phyloP scores from a whole-genome alignment of 1,140 invertebrate species.

The Danaus melanippus region DNA sequence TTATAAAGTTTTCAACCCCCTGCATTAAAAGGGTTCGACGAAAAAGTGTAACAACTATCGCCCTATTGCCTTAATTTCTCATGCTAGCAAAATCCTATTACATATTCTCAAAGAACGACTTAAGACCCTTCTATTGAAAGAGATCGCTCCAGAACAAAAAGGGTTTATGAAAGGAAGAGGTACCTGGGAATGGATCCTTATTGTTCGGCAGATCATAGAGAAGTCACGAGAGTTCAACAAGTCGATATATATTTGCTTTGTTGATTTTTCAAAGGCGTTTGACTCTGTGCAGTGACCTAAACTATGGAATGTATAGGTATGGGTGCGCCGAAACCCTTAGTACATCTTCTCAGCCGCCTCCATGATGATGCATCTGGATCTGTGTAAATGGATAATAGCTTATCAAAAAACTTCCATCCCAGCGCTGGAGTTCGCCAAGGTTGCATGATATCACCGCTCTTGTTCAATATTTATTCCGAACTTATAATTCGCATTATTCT shows the following conservation, averaged over 20 bases:
- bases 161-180: conserved; percentile 9
- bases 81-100: conserved; percentile 9
- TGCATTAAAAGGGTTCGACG: too few relatives aligned
- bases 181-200: conserved; percentile 3
- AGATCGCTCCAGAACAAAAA: conserved; percentile 6
- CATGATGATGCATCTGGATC: too few relatives aligned
- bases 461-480: conserved; percentile 1
- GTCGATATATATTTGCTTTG: too few relatives aligned
- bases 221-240: neutral
- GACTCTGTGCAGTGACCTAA: too few relatives aligned
- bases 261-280: too few relatives aligned
- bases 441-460: conserved; percentile 2
- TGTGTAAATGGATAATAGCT: too few relatives aligned
- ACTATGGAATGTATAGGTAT: too few relatives aligned
- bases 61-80: neutral
- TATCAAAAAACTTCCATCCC: neutral
- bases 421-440: conserved; percentile 5
- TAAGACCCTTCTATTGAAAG: neutral
- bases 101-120: conserved; percentile 8
- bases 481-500: neutral
- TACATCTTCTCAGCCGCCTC: too few relatives aligned
- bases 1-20: too few relatives aligned
- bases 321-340: too few relatives aligned
- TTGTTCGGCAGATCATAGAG: conserved; percentile 8
- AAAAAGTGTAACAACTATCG: too few relatives aligned